Conservation (phyloP, 2,113 vertebrate species). For the Hippoglossus stenolepis region DNA sequence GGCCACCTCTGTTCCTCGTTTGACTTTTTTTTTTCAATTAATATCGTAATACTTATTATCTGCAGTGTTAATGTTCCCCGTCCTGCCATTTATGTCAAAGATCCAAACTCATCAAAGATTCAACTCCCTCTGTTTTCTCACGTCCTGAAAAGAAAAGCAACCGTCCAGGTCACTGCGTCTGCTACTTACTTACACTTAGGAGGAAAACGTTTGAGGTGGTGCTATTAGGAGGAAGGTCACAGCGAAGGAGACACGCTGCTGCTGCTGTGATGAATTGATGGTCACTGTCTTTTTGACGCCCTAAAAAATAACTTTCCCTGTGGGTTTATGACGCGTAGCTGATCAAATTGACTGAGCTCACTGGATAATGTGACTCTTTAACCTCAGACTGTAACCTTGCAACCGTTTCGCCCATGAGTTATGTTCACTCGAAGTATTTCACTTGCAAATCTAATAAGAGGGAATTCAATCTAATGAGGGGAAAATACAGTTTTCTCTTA, state of each 20-base stretch:
- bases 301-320: conserved; percentile 48
- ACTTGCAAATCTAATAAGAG: background rate
- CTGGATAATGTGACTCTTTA: conserved; percentile 42
- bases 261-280: conserved; percentile 44
- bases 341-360: conserved; percentile 51
- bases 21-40: background rate
- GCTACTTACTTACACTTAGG: conserved; percentile 1
- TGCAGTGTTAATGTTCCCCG: background rate
- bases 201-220: conserved; percentile 30
- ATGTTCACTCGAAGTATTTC: background rate
- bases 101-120: too few species aligned
- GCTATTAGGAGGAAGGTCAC: conserved; percentile 49
- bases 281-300: conserved; percentile 32
- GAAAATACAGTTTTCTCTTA: background rate
- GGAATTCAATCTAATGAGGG: background rate
- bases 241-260: conserved; percentile 31
- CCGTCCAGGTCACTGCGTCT: conserved; percentile 16
- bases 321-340: conserved; percentile 57
- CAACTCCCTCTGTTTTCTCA: background rate
- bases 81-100: background rate
- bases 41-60: background rate
- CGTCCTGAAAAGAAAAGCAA: conserved; percentile 18
- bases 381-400: conserved; percentile 46
- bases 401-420: background rate
- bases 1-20: conserved; percentile 34